Percentiles rank a stretch among this genome's conserved stretches.
Evolutionary conservation across 2,888 invertebrate species (phyloP).

Genomic region (Tipula lateralis): DNA sequence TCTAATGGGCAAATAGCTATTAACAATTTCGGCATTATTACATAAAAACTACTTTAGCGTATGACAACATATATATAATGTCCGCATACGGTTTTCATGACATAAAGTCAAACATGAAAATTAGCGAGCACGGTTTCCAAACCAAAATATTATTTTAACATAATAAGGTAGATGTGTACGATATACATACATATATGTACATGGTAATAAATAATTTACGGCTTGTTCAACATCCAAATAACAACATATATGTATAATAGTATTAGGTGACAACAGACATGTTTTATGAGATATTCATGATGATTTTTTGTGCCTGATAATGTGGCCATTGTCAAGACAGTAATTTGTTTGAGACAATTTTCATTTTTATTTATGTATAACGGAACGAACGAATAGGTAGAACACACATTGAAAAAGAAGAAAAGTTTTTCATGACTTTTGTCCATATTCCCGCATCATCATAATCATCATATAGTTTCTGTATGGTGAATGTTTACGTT

Average conservation of each 20-base stretch:
- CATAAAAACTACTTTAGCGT: too few relatives aligned
- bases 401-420: not conserved
- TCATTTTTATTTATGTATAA: not conserved
- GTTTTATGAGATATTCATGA: constrained; percentile 15
- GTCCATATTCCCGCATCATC: not conserved
- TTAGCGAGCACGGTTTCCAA: not conserved
- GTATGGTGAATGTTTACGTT: not conserved
- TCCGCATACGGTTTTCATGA: too few relatives aligned
- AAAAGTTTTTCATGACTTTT: not conserved
- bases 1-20: too few relatives aligned
- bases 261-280: constrained; percentile 1
- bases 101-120: too few relatives aligned
- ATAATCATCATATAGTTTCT: not conserved
- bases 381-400: not conserved
- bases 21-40: too few relatives aligned
- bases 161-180: not conserved
- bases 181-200: too few relatives aligned
- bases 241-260: not conserved
- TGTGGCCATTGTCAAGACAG: not conserved
- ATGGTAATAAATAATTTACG: not conserved
- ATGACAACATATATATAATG: too few relatives aligned
- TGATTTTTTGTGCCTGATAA: not conserved
- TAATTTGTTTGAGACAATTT: not conserved
- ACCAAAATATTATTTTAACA: not conserved
- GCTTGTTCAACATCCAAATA: not conserved